Evolutionary conservation across 2,113 vertebrate genomes (phyloP), one percentile per base, ranked within the genome.

Genomic region (Eudorcas thomsonii): DNA sequence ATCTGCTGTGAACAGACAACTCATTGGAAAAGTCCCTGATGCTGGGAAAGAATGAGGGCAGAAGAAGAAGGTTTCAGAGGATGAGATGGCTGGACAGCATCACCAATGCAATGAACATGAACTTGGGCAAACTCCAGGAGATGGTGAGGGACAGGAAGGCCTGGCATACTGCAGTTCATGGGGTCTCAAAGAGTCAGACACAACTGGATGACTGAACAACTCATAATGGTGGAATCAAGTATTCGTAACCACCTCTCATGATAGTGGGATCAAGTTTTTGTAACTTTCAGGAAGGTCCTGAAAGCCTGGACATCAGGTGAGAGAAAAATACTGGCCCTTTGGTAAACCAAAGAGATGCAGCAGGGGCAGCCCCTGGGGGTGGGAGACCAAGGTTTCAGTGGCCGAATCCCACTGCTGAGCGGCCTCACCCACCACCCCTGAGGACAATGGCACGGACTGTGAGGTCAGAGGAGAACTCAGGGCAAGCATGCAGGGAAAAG

Each of bases 281-380:
- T 59, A 81, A 59, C 8, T 50, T 71, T 71, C 19, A 36, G 33
- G 54, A 92, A 86, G 77, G n/a, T 60, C 43, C 57, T 39, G 10
- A 95, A 82, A 82, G 21, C 62, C 39, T 0, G 4, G 43, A 74
- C 67, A 77, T 10, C 1, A 6, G 87, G 12, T 16, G n/a, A 82
- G 52, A 43, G 25, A 39, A 55, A 16, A 78, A 81, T 23, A 26
- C 9, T 25, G 77, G 26, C 36, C 81, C 77, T 83, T 57, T 13
- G 19, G 15, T 17, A 60, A 25, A 55, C 60, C 28, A 21, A n/a
- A 81, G 48, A 28, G 16, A 21, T 54, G 60, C 48, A 15, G 43
- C 1, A 1, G 78, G 1, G 1, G 1, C 1, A n/a, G 6, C 15
- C 45, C 48, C 14, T 48, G 28, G 43, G 17, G 36, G 26, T 26